Base-by-base conservation (phyloP, 1,140 invertebrate genomes). In the Lysiphlebus fabarum region DNA sequence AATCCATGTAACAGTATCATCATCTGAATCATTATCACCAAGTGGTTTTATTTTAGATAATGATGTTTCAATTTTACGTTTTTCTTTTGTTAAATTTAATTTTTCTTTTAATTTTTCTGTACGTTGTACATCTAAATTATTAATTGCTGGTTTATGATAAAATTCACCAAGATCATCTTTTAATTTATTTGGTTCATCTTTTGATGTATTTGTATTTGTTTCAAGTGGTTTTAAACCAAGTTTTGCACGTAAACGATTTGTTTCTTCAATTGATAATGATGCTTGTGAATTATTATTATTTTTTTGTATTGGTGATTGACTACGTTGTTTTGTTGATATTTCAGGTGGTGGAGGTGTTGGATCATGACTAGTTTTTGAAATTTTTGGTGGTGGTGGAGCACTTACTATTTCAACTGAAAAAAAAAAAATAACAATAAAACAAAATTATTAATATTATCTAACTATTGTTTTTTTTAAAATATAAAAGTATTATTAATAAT, bases 211-310 rank as follows among this genome's bases (percentile, higher is more conserved):
- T 48, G 67, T 67, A 54, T 82, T 80, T 6, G 93, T 78, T 69
- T 96, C 89, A 2, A 99, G 78, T 6, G 96, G 96, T 73, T 96
- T 96, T 3, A 99, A 79, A 4, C 96, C 96, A 11, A 99, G 82
- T 72, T 97, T 95, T 6, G 92, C 91, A 70, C 96, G 82, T 0
- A 98, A 74, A 69, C 89, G 91, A 77, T 98, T 97, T 12, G 94
- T 96, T 73, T 96, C 93, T 66, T 92, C 89, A 67, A 96, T 89
- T 5, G 92, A 94, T 49, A 84, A 86, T 49, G 85, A 82, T 26
- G 17, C 17, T 26, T 26, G 17, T 26, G 17, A 26, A 26, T 26
- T 26, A 26, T 26, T 26, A 26, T 26, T 26, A 26, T 26, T 26
- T 26, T 26, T 26, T 44, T 81, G 78, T 5, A 81, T 68, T 9